Percentiles rank a stretch among this genome's conserved stretches.
Conservation (phyloP, 2,113 vertebrate genomes). For the Rhombomys opimus region DNA sequence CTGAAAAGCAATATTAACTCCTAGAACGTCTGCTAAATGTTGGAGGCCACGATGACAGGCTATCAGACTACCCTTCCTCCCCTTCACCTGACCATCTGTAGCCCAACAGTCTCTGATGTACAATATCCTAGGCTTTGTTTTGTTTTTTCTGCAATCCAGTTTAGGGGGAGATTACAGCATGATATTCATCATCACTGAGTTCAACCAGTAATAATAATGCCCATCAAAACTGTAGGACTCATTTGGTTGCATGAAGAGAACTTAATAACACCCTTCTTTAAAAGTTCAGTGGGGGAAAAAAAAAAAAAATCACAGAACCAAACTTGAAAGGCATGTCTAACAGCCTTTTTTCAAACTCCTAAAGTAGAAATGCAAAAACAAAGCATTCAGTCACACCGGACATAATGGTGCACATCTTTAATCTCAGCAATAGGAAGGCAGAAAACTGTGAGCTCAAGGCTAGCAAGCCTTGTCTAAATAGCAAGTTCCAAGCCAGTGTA, state of each 20-base stretch:
- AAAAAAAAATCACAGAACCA: slow-evolving; percentile 55
- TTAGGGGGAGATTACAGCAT: neutral
- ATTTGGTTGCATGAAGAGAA: neutral
- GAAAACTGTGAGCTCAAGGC: neutral
- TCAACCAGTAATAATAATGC: slow-evolving; percentile 26
- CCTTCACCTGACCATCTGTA: neutral
- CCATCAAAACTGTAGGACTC: slow-evolving; percentile 24
- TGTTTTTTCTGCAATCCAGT: neutral
- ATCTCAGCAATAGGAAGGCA: neutral
- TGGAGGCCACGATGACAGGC: slow-evolving; percentile 31
- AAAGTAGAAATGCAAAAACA: neutral
- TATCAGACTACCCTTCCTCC: slow-evolving; percentile 16
- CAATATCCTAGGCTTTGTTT: neutral
- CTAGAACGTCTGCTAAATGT: slow-evolving; percentile 82
- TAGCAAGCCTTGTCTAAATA: neutral
- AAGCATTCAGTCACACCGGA: neutral
- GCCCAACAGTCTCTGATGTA: slow-evolving; percentile 39
- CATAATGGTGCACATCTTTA: neutral
- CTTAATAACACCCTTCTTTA: slow-evolving; percentile 11
- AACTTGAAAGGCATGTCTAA: neutral
- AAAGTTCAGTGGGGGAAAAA: neutral
- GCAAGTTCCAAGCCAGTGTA: neutral
- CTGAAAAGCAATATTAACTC: slow-evolving; percentile 82
- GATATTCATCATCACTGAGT: slow-evolving; percentile 7
- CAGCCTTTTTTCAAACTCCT: neutral